Evolutionary conservation across 35 echinoderm and acorn worm genomes (phyloP).

Genomic region (Diadema setosum): DNA sequence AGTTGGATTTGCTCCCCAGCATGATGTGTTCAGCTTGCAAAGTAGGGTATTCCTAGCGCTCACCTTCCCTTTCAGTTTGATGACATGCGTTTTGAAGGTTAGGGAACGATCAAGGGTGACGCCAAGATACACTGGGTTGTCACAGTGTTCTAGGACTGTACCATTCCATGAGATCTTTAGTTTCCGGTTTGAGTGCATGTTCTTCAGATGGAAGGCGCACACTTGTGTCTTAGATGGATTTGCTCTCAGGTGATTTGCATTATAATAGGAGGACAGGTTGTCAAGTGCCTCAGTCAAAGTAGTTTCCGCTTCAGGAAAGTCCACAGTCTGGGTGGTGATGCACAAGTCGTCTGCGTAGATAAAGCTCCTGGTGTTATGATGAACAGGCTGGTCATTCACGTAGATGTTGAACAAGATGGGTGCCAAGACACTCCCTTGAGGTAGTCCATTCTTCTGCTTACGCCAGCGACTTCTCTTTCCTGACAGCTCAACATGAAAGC

Average conservation of each 20-base stretch:
- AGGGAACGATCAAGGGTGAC: background rate
- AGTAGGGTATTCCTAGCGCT: background rate
- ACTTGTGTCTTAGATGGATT: background rate
- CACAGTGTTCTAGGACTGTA: background rate
- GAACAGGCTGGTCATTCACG: background rate
- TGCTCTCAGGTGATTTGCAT: background rate
- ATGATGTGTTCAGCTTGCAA: background rate
- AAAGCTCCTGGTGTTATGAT: background rate
- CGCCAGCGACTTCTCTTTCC: background rate
- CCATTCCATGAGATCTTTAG: background rate
- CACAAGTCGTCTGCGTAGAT: background rate
- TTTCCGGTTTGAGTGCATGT: background rate
- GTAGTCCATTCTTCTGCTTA: background rate
- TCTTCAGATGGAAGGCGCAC: background rate
- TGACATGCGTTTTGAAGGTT: background rate
- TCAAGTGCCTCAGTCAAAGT: background rate
- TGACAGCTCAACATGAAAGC: background rate
- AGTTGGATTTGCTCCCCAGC: conserved; percentile 13
- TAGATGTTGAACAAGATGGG: conserved; percentile 2
- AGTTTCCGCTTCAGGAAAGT: background rate
- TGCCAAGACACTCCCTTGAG: background rate
- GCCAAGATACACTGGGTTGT: background rate
- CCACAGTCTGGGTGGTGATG: background rate
- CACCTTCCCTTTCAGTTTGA: background rate
- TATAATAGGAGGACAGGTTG: background rate